Conservation (phyloP, 2,113 vertebrate genomes). For the Girardinichthys multiradiatus region DNA sequence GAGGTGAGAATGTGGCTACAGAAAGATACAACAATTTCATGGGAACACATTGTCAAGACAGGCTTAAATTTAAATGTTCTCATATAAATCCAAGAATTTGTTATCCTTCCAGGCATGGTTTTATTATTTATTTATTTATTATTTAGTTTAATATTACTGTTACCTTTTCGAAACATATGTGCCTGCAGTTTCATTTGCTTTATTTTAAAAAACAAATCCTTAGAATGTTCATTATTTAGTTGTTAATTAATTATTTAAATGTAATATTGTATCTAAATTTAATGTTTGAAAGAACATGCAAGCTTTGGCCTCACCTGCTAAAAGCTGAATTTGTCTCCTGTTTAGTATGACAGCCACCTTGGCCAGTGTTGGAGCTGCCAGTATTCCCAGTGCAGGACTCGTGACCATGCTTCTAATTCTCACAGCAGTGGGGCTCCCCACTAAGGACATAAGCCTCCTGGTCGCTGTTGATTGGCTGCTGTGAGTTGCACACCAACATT, state of each 20-base stretch:
- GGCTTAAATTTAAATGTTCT: not conserved
- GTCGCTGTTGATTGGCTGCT: slow-evolving; percentile 89
- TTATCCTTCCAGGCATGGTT: no score
- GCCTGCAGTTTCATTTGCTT: no score
- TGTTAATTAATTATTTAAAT: no score
- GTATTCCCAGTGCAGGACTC: slow-evolving; percentile 87
- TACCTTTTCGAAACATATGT: no score
- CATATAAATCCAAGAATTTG: not conserved
- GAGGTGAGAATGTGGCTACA: slow-evolving; percentile 79
- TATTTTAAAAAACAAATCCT: no score
- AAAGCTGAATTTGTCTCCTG: slow-evolving; percentile 30
- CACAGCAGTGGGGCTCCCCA: slow-evolving; percentile 85
- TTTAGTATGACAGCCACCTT: slow-evolving; percentile 86
- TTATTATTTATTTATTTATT: no score
- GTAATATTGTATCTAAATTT: not conserved
- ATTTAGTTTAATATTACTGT: no score
- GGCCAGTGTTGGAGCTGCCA: slow-evolving; percentile 87
- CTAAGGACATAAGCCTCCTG: slow-evolving; percentile 87
- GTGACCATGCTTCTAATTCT: slow-evolving; percentile 88
- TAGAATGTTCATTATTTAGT: no score
- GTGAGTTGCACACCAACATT: slow-evolving; percentile 90
- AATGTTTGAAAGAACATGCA: not conserved
- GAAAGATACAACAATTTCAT: not conserved
- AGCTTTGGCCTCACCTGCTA: not conserved
- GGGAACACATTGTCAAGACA: no score